Base-by-base conservation (phyloP, 2,113 vertebrate species). In the Crotalus viridis region DNA sequence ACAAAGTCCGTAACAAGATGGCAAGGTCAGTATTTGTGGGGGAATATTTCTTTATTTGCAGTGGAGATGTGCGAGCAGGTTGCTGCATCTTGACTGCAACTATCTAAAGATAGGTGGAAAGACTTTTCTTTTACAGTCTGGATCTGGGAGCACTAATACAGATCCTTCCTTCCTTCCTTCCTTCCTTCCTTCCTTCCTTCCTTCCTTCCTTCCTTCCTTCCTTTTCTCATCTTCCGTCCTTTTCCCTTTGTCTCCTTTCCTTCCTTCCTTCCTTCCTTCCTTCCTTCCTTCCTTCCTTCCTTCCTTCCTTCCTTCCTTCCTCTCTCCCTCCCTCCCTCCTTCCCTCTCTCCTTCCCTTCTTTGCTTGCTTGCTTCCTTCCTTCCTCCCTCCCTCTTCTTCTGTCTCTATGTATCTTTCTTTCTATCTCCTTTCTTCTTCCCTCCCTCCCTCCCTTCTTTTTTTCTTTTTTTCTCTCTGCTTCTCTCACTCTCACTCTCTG, bases 1-100 rank as follows among this genome's bases (percentile, higher is more conserved):
- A 85, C 95, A 97, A 96, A 96, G 98, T 99, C 89, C 98, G 99
- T 90, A 97, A 96, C 87, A 93, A 95, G 52, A 99, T 99, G 99
- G 99, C 99, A 85, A 94, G 92, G 99, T 99, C 87, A 92, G 22
- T 22, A 39, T 26, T 26, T 10, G 5, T 22, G 3, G 1, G 21
- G 21, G 55, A 21, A 55, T 55, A 33, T 88, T 7, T 74, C n/a
- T 33, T 74, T 33, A 54, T 54, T 54, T 87, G 86, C 51, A 17
- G 52, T n/a, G 26, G 22, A 28, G 39, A 24, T 86, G 17, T 2
- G 48, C 26, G 48, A 26, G 51, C 48, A 51, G 26, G 24, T 48
- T 46, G 33, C 43, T 85, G 17, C 48, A 52, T 4, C 24, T 17
- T 81, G n/a, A 17, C 55, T 55, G 15, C 13, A 55, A 55, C 3